These are phyloP conservation scores for Danio kyathit DNA, from an alignment of 2,797 vertebrate species.

Conservation along the genomic window DNA sequence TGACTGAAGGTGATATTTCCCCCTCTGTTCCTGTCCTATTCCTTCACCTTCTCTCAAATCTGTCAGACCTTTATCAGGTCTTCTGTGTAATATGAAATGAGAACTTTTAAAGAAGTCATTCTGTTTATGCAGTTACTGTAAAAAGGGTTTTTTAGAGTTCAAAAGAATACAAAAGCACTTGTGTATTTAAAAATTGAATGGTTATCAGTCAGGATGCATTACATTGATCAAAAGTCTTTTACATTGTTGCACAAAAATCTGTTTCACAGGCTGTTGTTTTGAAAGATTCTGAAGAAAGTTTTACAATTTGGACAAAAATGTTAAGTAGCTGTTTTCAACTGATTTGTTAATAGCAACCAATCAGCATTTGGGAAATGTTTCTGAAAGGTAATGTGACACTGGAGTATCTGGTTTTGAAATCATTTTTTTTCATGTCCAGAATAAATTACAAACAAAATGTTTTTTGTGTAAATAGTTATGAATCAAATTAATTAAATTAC, in stretches of 20 bases:
- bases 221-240: background rate
- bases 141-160: background rate
- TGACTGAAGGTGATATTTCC: slow-evolving; percentile 6
- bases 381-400: background rate
- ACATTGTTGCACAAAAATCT: background rate
- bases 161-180: background rate
- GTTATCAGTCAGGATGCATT: too few relatives aligned
- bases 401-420: background rate
- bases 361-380: background rate
- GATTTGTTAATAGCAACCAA: background rate
- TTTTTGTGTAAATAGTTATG: too few relatives aligned
- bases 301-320: background rate
- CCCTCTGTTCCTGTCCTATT: background rate
- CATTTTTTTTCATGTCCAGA: background rate
- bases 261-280: background rate
- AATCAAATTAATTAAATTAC: too few relatives aligned
- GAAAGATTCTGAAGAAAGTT: background rate
- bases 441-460: background rate
- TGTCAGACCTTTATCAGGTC: background rate
- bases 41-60: background rate
- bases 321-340: background rate
- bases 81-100: background rate
- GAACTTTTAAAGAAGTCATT: background rate
- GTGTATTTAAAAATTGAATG: background rate
- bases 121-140: background rate